Conservation (phyloP, 2,113 vertebrate genomes). For the Hypanus sabinus region DNA sequence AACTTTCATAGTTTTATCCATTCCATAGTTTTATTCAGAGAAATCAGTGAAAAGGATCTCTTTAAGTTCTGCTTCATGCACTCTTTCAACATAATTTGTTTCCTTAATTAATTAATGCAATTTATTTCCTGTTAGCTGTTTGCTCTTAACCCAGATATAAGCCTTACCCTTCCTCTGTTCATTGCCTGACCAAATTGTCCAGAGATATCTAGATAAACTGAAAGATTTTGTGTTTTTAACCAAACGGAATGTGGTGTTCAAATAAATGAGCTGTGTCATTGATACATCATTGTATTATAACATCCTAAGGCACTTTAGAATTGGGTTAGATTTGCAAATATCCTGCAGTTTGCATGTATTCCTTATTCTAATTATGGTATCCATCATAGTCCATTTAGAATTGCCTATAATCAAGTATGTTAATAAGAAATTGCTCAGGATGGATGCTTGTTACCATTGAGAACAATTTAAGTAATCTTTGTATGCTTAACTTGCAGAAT, state of each 20-base stretch:
- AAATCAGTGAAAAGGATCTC: too few relatives aligned
- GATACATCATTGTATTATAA: neutral
- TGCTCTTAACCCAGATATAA: too few relatives aligned
- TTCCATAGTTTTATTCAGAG: too few relatives aligned
- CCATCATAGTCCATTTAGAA: neutral
- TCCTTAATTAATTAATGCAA: too few relatives aligned
- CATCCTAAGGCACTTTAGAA: neutral
- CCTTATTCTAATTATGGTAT: neutral
- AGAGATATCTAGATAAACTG: too few relatives aligned
- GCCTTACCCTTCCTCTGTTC: too few relatives aligned
- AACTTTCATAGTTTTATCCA: too few relatives aligned
- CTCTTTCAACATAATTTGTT: too few relatives aligned
- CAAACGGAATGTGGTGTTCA: neutral
- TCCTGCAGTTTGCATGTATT: neutral
- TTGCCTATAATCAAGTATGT: neutral
- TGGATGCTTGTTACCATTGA: neutral
- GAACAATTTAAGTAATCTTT: neutral
- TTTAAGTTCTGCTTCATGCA: too few relatives aligned
- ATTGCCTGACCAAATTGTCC: too few relatives aligned
- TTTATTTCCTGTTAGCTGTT: too few relatives aligned
- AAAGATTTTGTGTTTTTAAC: neutral
- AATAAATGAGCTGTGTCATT: neutral
- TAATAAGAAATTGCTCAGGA: neutral
- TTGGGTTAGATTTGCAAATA: neutral
- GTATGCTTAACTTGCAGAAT: conserved; percentile 20